Percentiles rank a stretch among this genome's conserved stretches.
Conservation (phyloP, 2,113 vertebrate species). For the Erythrolamprus reginae region DNA sequence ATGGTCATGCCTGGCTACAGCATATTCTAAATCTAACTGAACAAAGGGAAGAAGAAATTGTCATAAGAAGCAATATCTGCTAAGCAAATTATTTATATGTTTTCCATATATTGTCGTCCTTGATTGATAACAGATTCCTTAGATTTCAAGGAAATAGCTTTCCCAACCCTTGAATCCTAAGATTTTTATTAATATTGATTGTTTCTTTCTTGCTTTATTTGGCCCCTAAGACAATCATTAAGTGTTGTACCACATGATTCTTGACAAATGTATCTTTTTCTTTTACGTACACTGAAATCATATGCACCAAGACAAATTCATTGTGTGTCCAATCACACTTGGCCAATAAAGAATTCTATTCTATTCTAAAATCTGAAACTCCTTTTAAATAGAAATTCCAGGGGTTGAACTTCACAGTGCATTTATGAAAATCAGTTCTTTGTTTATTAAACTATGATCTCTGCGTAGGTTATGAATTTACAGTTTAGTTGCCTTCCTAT, state of each 20-base stretch:
- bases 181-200: too few species aligned
- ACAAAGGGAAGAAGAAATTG: not conserved
- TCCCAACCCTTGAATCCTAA: too few species aligned
- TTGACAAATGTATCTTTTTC: too few species aligned
- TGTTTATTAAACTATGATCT: not conserved
- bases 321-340: too few species aligned
- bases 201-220: too few species aligned
- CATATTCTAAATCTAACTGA: not conserved
- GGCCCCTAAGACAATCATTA: too few species aligned
- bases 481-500: not conserved
- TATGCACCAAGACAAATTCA: too few species aligned
- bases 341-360: too few species aligned
- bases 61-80: not conserved
- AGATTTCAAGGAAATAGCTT: not conserved
- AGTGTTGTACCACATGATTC: too few species aligned
- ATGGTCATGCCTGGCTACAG: not conserved
- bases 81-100: not conserved
- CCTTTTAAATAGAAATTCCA: not conserved
- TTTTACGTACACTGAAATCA: too few species aligned
- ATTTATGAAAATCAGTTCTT: not conserved
- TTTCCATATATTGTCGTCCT: not conserved
- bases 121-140: not conserved
- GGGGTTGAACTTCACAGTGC: not conserved
- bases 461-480: not conserved
- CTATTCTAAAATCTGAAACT: not conserved